Evolutionary conservation across 2,797 vertebrate genomes (phyloP), one percentile per base, ranked within the genome.

Genomic region (Orestias chungarensis): DNA sequence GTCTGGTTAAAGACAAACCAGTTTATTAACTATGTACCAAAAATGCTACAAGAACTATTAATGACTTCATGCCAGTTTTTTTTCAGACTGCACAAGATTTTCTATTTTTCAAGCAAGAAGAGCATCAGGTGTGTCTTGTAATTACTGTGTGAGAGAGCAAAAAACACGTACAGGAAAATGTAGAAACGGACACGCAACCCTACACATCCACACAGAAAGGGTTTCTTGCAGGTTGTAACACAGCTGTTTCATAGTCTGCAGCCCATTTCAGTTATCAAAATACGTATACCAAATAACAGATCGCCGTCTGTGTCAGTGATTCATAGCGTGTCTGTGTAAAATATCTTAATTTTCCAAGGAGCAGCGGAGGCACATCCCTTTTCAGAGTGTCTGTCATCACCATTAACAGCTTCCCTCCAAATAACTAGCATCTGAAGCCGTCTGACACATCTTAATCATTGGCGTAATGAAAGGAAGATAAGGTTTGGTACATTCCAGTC

Each of bases 121-220:
- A 76, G 83, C 85, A 86, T 87, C 81, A 86, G 87, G 85, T 88
- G 87, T 65, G 62, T 85, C 80, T 89, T 81, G 75, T 88, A 87
- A 86, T 89, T 83, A 80, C 64, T 69, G 67, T 76, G 75, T 86
- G 78, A 82, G 38, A 52, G 54, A 43, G 73, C 9, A 65, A 81
- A 81, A 73, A 57, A 82, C 61, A 44, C 46, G 50, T 33, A 46
- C 46, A 68, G 46, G 78, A 57, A 71, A 49, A 70, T 54, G 50
- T 70, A 74, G 57, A 75, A 46, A 82, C 55, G 33, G 42, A 61
- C 33, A 55, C 52, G 68, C 49, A 74, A 55, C 61, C 4, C 27
- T 11, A 12, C 31, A 14, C 11, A 46, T n/a, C 15, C 14, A n/a
- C 4, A 66, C 59, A 57, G 9, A 61, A 8, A 40, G 33, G 7